phyloP scores from a whole-genome alignment of 2,888 invertebrate species.

The Coelinius sp. region DNA sequence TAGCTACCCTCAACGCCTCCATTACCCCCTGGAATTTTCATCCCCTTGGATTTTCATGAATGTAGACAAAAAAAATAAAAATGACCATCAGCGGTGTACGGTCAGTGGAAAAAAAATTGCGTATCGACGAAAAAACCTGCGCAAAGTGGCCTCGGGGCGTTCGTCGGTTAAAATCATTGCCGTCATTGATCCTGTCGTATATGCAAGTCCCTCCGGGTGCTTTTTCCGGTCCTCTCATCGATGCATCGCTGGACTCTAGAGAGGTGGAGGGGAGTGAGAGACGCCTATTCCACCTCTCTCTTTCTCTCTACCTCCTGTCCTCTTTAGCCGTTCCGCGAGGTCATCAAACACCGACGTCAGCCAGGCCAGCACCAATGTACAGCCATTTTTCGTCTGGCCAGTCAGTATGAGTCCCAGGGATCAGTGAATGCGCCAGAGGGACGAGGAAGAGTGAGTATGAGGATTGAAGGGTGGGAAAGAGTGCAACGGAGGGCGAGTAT shows the following conservation, averaged over 20 bases:
- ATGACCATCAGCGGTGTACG: background rate
- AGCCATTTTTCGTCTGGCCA: slow-evolving; percentile 71
- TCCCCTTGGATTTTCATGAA: background rate
- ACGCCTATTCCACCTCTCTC: slow-evolving; percentile 22
- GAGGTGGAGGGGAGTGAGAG: slow-evolving; percentile 37
- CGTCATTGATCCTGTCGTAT: slow-evolving; percentile 52
- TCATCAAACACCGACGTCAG: slow-evolving; percentile 70
- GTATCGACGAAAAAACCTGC: slow-evolving; percentile 11
- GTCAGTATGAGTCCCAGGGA: slow-evolving; percentile 70
- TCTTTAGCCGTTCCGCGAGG: slow-evolving; percentile 57
- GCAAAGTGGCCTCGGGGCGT: slow-evolving; percentile 38
- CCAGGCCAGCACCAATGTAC: slow-evolving; percentile 61
- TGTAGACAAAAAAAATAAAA: background rate
- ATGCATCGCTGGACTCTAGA: slow-evolving; percentile 52
- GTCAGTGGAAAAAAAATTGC: slow-evolving; percentile 16
- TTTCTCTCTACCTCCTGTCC: slow-evolving; percentile 28
- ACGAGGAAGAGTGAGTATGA: slow-evolving; percentile 52
- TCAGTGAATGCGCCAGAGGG: slow-evolving; percentile 61
- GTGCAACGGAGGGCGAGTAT: slow-evolving; percentile 30
- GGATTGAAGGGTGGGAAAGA: slow-evolving; percentile 40
- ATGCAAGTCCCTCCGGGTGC: slow-evolving; percentile 48
- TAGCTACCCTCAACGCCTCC: background rate
- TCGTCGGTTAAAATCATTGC: slow-evolving; percentile 49
- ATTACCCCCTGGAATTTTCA: background rate
- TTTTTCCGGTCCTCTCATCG: slow-evolving; percentile 46